phyloP scores from a whole-genome alignment of 64 coral and sea anemone species.

The Anthopleura sola region DNA sequence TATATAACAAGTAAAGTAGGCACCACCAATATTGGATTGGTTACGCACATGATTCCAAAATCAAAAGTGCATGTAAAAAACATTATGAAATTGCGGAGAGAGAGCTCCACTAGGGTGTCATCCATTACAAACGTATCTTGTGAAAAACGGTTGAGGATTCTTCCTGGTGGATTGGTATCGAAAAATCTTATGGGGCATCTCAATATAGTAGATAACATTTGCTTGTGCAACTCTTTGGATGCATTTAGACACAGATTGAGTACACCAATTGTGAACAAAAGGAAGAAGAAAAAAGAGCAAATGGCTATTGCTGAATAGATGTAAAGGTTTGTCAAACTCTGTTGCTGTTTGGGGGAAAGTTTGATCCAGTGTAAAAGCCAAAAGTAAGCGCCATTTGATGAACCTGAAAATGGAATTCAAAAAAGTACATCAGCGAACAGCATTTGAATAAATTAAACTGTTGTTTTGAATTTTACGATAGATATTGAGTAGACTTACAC shows the following conservation, averaged over 20 bases:
- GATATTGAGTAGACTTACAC: no score
- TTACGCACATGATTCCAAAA: conserved; percentile 23
- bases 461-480: no score
- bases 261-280: not conserved
- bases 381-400: no score
- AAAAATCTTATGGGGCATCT: conserved; percentile 47
- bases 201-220: conserved; percentile 44
- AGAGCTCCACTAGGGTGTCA: not conserved
- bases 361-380: no score
- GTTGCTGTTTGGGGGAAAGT: no score
- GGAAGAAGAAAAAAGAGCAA: no score
- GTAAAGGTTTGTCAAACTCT: no score
- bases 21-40: conserved; percentile 8
- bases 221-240: conserved; percentile 50
- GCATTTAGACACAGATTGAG: not conserved
- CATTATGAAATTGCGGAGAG: not conserved
- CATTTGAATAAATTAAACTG: no score
- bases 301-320: no score
- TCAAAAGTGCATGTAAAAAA: not conserved
- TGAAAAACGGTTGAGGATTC: conserved; percentile 68
- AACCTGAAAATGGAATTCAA: no score
- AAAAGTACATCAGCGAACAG: no score
- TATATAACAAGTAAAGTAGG: no score
- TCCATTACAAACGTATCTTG: conserved; percentile 56
- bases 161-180: conserved; percentile 52